phyloP scores from a whole-genome alignment of 1,140 invertebrate genomes.

The Calephelis virginiensis region DNA sequence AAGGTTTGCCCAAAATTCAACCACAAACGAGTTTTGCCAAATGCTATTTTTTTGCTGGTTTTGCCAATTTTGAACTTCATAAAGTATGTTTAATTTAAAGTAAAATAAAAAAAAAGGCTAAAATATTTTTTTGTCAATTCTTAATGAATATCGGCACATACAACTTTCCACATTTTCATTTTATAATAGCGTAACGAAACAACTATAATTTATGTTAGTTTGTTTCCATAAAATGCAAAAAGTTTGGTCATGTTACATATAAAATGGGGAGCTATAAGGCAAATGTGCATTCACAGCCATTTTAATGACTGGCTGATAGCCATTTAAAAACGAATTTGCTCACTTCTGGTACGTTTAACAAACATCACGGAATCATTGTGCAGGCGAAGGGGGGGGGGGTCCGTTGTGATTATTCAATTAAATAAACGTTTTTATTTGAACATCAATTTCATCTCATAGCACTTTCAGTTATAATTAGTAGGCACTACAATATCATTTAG shows the following conservation, averaged over 20 bases:
- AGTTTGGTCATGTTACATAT: neutral
- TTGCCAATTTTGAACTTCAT: no score
- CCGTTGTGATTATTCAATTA: neutral
- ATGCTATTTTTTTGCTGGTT: no score
- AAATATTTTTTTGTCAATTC: no score
- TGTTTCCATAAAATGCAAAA: no score
- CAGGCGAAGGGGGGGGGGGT: constrained; percentile 2
- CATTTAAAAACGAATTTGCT: constrained; percentile 79
- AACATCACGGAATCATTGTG: constrained; percentile 45
- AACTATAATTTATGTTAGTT: neutral
- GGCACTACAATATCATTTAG: no score
- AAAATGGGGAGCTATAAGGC: constrained; percentile 43
- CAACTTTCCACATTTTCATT: neutral
- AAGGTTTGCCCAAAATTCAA: no score
- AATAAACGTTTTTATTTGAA: neutral
- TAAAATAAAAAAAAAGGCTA: no score
- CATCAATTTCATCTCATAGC: neutral
- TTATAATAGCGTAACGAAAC: neutral
- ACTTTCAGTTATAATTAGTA: neutral
- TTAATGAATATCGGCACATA: neutral
- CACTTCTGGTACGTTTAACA: constrained; percentile 77
- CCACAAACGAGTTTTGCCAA: no score
- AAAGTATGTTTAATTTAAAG: no score
- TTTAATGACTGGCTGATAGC: constrained; percentile 76
- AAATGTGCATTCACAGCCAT: constrained; percentile 59